These are phyloP conservation scores for Nasua narica DNA, from an alignment of 2,797 vertebrate genomes.

Conservation along the genomic window DNA sequence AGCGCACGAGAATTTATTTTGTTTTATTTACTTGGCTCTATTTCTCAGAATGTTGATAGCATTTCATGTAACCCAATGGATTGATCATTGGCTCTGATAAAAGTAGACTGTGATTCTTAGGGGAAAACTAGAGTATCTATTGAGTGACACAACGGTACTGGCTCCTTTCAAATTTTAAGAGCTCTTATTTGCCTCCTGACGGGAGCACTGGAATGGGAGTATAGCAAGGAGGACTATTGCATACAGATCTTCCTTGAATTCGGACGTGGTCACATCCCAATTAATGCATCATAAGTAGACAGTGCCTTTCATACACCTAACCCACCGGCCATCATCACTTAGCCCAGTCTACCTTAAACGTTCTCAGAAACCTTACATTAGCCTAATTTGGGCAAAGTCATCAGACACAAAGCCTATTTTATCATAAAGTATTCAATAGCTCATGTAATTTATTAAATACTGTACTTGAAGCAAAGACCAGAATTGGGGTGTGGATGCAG, in stretches of 20 bases:
- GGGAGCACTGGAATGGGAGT: background rate
- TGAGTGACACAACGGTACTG: background rate
- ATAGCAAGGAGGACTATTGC: no score
- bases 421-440: background rate
- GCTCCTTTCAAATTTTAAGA: background rate
- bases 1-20: slow-evolving; percentile 49
- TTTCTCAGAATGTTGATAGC: slow-evolving; percentile 11
- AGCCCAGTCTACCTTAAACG: background rate
- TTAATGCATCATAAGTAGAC: background rate
- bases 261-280: background rate
- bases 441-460: background rate
- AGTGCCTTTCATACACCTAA: background rate
- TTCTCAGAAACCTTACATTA: background rate
- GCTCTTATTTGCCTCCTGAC: background rate
- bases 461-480: background rate
- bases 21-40: slow-evolving; percentile 48
- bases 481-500: background rate
- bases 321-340: background rate
- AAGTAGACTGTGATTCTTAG: slow-evolving; percentile 31
- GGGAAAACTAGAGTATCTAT: slow-evolving; percentile 4
- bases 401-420: background rate
- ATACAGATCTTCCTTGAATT: background rate
- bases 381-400: background rate
- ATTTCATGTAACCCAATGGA: slow-evolving; percentile 1
- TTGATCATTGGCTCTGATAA: slow-evolving; percentile 33